These are phyloP conservation scores for Apus apus DNA, from an alignment of 2,113 vertebrate species.

Conservation along the genomic window DNA sequence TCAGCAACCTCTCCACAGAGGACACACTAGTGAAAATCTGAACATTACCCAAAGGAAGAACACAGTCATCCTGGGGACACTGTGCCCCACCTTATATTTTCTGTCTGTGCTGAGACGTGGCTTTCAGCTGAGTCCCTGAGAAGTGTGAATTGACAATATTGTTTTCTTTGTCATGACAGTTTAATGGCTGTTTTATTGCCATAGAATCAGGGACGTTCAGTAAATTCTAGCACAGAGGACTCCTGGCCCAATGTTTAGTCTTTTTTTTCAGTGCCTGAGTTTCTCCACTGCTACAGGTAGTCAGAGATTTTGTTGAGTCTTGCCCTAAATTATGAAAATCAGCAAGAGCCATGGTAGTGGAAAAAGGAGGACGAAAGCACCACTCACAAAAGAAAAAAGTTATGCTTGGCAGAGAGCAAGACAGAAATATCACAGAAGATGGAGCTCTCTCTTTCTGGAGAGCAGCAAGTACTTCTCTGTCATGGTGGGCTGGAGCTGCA, in stretches of 20 bases:
- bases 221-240: background rate
- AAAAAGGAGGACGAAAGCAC: background rate
- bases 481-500: background rate
- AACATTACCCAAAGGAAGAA: background rate
- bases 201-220: background rate
- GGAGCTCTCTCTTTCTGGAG: background rate
- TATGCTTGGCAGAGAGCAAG: background rate
- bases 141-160: background rate
- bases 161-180: background rate
- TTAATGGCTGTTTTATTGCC: background rate
- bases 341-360: background rate
- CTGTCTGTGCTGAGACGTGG: rapidly evolving
- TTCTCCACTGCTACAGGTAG: background rate
- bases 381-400: background rate
- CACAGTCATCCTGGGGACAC: background rate
- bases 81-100: background rate
- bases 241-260: background rate
- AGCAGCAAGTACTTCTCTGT: background rate
- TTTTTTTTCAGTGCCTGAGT: background rate
- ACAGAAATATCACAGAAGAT: background rate
- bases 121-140: background rate
- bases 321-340: background rate
- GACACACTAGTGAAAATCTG: background rate
- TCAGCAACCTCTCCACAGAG: background rate
- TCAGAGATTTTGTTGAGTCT: background rate